phyloP scores from a whole-genome alignment of 2,888 invertebrate genomes.

The Melanargia galathea region DNA sequence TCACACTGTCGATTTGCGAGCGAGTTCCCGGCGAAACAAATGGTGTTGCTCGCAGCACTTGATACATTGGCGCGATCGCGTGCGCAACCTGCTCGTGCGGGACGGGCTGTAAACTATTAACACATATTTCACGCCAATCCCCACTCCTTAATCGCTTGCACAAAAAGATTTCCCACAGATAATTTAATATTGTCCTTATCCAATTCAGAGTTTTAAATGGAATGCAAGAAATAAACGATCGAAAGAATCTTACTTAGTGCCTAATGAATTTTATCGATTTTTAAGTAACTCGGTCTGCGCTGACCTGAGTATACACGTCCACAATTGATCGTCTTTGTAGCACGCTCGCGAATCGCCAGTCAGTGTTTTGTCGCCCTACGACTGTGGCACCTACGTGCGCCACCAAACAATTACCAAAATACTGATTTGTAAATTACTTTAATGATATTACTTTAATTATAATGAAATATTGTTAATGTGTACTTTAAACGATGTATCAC shows the following conservation, averaged over 20 bases:
- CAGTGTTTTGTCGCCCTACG: too few relatives aligned
- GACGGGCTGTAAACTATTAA: not conserved
- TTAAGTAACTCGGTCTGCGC: too few relatives aligned
- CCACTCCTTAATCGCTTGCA: not conserved
- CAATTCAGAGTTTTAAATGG: not conserved
- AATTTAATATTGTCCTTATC: not conserved
- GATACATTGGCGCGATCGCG: too few relatives aligned
- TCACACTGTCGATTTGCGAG: not conserved
- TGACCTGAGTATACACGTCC: too few relatives aligned
- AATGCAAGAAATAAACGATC: not conserved
- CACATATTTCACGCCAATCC: too few relatives aligned
- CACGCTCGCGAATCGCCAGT: not conserved
- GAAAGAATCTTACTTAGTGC: too few relatives aligned
- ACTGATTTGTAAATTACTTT: constrained; percentile 40
- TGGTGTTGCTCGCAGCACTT: too few relatives aligned
- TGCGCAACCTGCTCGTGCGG: not conserved
- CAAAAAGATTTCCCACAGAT: not conserved
- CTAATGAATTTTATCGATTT: too few relatives aligned
- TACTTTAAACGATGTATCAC: constrained; percentile 45
- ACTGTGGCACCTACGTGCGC: too few relatives aligned
- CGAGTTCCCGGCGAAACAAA: not conserved
- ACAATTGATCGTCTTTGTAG: not conserved
- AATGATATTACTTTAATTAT: constrained; percentile 30
- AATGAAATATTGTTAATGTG: constrained; percentile 35
- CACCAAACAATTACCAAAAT: constrained; percentile 35